These are phyloP conservation scores for Ochropleura leucogaster DNA, from an alignment of 2,888 invertebrate species.

Conservation along the genomic window DNA sequence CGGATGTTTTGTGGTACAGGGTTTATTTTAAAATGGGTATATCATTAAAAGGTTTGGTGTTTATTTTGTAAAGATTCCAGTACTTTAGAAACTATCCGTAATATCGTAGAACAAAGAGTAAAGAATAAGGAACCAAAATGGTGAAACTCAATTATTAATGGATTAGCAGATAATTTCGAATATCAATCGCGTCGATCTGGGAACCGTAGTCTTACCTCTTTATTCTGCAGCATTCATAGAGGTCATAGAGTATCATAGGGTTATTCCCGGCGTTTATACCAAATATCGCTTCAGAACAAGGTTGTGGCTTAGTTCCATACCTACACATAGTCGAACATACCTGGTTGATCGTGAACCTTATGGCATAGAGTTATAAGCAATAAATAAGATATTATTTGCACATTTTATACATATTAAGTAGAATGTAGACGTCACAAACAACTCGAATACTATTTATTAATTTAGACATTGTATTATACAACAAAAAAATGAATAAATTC, in stretches of 20 bases:
- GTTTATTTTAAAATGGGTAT: conserved; percentile 65
- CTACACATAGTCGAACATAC: background rate
- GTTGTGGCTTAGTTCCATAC: conserved; percentile 15
- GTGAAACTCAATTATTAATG: background rate
- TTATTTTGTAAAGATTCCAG: conserved; percentile 37
- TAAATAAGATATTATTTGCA: conserved; percentile 20
- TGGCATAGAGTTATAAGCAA: background rate
- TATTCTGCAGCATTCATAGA: conserved; percentile 24
- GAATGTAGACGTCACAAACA: conserved; percentile 4
- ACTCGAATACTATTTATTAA: background rate
- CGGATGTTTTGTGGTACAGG: conserved; percentile 66
- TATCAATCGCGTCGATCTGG: background rate
- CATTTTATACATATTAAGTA: conserved; percentile 9
- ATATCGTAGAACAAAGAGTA: conserved; percentile 20
- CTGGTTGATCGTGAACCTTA: background rate
- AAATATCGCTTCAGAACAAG: conserved; percentile 19
- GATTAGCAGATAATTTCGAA: background rate
- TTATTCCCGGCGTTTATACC: conserved; percentile 3
- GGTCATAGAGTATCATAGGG: background rate
- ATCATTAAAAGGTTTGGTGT: conserved; percentile 43
- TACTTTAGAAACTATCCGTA: conserved; percentile 24
- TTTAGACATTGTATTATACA: background rate
- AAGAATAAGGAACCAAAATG: background rate
- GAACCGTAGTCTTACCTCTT: conserved; percentile 6
- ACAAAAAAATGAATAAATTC: no score